A percentile compares a stretch with the other conserved stretches of the same genome.
Evolutionary conservation across 2,113 vertebrate species (phyloP).

Genomic region (Elaphurus davidianus): DNA sequence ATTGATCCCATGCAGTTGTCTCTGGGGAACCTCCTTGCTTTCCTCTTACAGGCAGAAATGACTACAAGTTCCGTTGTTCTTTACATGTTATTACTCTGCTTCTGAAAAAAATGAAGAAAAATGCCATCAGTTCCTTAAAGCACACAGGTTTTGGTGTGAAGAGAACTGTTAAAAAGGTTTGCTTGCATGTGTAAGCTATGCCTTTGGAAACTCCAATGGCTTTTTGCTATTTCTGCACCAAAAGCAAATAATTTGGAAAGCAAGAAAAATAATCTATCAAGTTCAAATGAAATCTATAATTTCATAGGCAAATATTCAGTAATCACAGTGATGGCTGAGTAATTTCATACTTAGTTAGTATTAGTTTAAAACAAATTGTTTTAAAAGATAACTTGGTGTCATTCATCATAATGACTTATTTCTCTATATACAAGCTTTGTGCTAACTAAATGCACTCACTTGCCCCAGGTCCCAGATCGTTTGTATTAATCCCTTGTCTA

Average conservation of each 20-base stretch:
- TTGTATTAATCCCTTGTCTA: neutral
- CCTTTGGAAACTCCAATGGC: neutral
- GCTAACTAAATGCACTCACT: neutral
- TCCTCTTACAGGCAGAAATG: neutral
- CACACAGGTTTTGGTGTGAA: neutral
- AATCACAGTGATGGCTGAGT: neutral
- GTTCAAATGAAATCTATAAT: neutral
- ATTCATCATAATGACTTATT: neutral
- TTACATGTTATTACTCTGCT: neutral
- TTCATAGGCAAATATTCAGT: neutral
- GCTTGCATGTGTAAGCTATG: neutral
- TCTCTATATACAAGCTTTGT: neutral
- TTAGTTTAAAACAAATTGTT: neutral
- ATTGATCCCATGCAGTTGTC: rapidly evolving
- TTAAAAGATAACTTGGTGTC: neutral
- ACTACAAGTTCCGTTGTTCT: neutral
- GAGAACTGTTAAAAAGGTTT: neutral
- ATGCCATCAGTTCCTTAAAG: neutral
- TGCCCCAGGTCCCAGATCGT: too few relatives aligned
- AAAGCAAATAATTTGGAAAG: neutral
- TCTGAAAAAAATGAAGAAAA: neutral
- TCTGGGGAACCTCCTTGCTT: neutral
- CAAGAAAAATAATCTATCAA: neutral
- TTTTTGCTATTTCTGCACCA: neutral
- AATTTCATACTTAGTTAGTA: neutral